phyloP scores from a whole-genome alignment of 2,113 vertebrate species.

The Macroglossus sobrinus region DNA sequence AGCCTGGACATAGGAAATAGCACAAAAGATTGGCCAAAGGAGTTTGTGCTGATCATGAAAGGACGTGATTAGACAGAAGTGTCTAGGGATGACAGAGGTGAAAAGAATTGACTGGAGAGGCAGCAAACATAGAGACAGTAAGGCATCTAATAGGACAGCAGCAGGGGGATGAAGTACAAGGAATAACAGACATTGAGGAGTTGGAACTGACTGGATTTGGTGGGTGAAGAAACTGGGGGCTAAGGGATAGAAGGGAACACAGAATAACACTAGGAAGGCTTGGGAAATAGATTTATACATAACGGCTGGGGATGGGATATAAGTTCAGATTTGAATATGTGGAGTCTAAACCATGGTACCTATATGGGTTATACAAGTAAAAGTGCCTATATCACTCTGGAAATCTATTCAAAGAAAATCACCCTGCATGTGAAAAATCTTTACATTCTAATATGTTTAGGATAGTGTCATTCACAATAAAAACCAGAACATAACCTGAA shows the following conservation, averaged over 20 bases:
- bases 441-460: not conserved
- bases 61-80: not conserved
- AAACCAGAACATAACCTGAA: not conserved
- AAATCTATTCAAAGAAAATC: conserved; percentile 15
- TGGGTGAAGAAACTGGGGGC: not conserved
- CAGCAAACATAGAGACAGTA: not conserved
- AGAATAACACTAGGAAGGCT: not conserved
- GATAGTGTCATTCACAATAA: not conserved
- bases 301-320: not conserved
- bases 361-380: not conserved
- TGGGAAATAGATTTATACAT: not conserved
- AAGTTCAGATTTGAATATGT: not conserved
- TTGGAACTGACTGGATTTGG: not conserved
- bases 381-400: not conserved
- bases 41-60: not conserved
- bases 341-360: not conserved
- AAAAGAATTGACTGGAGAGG: not conserved
- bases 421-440: not conserved
- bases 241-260: not conserved
- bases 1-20: not conserved
- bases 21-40: not conserved
- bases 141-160: not conserved
- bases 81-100: not conserved
- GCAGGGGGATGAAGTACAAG: not conserved
- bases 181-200: not conserved